These are phyloP conservation scores for Macaria notata DNA, from an alignment of 2,888 invertebrate genomes.

Conservation along the genomic window DNA sequence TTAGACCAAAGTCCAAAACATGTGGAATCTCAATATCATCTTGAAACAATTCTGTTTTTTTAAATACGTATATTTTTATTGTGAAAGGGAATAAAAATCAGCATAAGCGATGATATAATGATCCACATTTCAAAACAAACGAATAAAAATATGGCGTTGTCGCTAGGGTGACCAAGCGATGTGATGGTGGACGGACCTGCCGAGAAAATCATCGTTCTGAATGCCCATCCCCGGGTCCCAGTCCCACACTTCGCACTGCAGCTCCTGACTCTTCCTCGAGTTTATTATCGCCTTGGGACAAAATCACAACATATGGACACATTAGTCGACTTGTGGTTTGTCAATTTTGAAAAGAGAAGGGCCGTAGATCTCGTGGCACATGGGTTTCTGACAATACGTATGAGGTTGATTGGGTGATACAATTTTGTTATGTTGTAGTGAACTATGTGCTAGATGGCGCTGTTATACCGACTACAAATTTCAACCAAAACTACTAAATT, in stretches of 20 bases:
- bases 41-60: background rate
- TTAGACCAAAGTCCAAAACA: conserved; percentile 33
- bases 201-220: conserved; percentile 91
- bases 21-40: conserved; percentile 48
- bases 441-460: too few species aligned
- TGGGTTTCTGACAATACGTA: conserved; percentile 11
- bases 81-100: too few species aligned
- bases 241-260: conserved; percentile 90
- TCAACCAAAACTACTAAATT: too few species aligned
- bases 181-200: conserved; percentile 85
- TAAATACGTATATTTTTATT: background rate
- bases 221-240: conserved; percentile 91
- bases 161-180: conserved; percentile 46
- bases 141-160: conserved; percentile 49
- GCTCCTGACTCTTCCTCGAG: conserved; percentile 88
- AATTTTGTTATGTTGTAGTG: background rate
- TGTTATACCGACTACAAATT: too few species aligned
- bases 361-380: conserved; percentile 2
- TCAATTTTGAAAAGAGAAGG: conserved; percentile 19
- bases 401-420: conserved; percentile 5
- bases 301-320: conserved; percentile 58
- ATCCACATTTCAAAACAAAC: conserved; percentile 38
- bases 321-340: conserved; percentile 35
- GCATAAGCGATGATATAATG: conserved; percentile 45
- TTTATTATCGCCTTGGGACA: conserved; percentile 88